These are phyloP conservation scores for Andinoacara biseriatus DNA, from an alignment of 2,113 vertebrate species.

Conservation along the genomic window DNA sequence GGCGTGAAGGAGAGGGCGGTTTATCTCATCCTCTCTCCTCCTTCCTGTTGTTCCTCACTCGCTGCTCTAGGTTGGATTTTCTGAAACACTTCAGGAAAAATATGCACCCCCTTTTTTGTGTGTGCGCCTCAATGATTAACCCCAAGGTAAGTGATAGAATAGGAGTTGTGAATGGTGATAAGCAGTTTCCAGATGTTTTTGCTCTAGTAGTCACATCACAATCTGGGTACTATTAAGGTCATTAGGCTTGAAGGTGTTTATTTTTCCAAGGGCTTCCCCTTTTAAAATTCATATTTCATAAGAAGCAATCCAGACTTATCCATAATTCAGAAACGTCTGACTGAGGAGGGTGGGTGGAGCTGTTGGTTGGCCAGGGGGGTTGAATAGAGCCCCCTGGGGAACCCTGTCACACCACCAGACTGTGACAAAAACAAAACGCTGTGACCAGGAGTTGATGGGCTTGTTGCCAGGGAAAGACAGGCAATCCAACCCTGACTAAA, in stretches of 20 bases:
- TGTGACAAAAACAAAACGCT: slow-evolving; percentile 72
- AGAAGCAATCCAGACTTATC: slow-evolving; percentile 67
- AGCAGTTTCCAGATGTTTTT: background rate
- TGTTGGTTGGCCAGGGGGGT: slow-evolving; percentile 49
- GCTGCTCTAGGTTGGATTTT: background rate
- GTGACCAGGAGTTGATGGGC: slow-evolving; percentile 62
- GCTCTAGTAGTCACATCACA: background rate
- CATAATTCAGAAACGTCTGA: slow-evolving; percentile 78
- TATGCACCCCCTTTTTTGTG: background rate
- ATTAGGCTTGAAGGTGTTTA: background rate
- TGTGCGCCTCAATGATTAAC: background rate
- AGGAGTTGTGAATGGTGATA: background rate
- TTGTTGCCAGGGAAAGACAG: slow-evolving; percentile 73
- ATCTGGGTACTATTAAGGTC: background rate
- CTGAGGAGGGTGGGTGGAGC: slow-evolving; percentile 34
- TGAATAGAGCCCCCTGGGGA: slow-evolving; percentile 55
- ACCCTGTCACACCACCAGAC: slow-evolving; percentile 62
- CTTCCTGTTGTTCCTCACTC: slow-evolving; percentile 31
- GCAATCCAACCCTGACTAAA: slow-evolving; percentile 36
- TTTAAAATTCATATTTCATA: slow-evolving; percentile 77
- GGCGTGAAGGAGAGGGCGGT: slow-evolving; percentile 5
- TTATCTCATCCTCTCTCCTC: slow-evolving; percentile 33
- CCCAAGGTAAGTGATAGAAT: background rate
- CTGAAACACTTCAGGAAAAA: background rate
- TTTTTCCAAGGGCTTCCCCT: slow-evolving; percentile 7